Evolutionary conservation across 1,140 invertebrate species (phyloP).

Genomic region (Pseudomyrmex sp.): DNA sequence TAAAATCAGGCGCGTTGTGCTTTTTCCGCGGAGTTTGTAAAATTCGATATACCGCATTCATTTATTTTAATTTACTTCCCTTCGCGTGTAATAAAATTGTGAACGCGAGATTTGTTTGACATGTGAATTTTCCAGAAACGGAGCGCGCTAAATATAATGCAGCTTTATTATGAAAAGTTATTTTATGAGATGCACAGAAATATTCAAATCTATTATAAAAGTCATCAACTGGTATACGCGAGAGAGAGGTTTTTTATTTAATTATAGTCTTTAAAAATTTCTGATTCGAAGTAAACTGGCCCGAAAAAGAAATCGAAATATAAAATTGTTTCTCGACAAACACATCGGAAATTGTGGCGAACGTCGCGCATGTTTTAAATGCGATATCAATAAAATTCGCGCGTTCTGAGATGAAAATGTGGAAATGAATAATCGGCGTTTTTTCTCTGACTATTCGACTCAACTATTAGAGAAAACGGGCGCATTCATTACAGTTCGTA

Average conservation of each 20-base stretch:
- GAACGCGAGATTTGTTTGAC: background rate
- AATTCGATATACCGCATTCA: constrained; percentile 14
- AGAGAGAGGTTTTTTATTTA: background rate
- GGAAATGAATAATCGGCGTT: constrained; percentile 31
- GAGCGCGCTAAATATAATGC: background rate
- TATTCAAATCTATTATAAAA: constrained; percentile 8
- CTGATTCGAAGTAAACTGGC: background rate
- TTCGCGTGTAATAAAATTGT: background rate
- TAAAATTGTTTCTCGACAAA: background rate
- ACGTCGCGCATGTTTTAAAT: background rate
- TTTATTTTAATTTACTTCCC: constrained; percentile 40
- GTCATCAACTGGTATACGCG: background rate
- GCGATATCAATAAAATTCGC: constrained; percentile 28
- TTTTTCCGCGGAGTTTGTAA: background rate
- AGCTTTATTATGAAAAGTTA: constrained; percentile 22
- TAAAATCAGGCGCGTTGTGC: background rate
- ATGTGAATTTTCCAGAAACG: background rate
- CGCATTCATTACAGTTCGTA: constrained; percentile 50
- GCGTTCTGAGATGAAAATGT: background rate
- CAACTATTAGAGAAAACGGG: constrained; percentile 47
- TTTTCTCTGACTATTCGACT: constrained; percentile 25
- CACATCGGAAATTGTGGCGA: background rate
- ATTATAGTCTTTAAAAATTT: constrained; percentile 7
- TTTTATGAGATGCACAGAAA: constrained; percentile 8
- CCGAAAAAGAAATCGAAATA: background rate